A percentile compares a stretch with the other conserved stretches of the same genome.
Conservation (phyloP, 2,113 vertebrate species). For the Capreolus pygargus region DNA sequence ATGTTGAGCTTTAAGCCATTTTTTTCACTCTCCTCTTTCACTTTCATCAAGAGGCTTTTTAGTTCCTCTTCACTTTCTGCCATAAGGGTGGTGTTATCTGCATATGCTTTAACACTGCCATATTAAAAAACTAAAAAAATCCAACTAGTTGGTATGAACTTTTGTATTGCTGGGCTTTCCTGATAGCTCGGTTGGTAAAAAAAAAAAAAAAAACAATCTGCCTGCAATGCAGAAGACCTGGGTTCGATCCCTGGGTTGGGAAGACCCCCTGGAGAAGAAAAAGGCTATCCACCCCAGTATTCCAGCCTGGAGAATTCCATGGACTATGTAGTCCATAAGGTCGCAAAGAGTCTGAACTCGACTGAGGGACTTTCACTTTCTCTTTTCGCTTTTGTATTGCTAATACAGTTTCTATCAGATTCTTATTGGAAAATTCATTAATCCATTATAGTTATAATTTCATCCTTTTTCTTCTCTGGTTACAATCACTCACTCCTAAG, state of each 20-base stretch:
- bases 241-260: fast-evolving
- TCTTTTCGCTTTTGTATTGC: not conserved
- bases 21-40: no score
- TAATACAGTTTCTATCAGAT: not conserved
- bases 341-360: not conserved
- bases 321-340: not conserved
- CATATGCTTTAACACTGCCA: not conserved
- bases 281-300: not conserved
- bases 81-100: no score
- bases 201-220: not conserved
- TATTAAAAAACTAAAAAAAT: constrained; percentile 26
- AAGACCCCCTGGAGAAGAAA: not conserved
- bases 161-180: not conserved
- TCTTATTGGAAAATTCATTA: not conserved
- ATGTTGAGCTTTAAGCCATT: no score
- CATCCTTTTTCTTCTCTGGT: not conserved
- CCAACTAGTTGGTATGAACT: not conserved
- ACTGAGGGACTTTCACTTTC: not conserved
- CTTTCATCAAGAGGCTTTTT: no score
- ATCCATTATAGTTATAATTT: not conserved
- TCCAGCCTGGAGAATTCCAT: not conserved
- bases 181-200: not conserved
- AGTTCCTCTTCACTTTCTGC: no score
- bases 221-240: not conserved
- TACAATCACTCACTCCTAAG: not conserved